Base-by-base conservation (phyloP, 2,113 vertebrate genomes). In the Cromileptes altivelis region DNA sequence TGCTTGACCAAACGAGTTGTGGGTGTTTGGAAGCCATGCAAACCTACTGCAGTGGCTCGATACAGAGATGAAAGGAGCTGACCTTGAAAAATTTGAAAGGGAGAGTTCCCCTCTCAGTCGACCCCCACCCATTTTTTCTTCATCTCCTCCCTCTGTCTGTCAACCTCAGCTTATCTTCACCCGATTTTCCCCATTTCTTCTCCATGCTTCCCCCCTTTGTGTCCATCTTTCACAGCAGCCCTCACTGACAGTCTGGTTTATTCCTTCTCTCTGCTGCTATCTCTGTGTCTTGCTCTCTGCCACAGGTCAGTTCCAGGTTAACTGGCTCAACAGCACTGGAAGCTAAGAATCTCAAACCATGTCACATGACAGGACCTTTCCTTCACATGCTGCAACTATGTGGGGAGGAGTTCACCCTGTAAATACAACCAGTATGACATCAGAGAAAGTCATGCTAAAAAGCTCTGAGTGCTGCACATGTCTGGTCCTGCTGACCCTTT, bases 41-140 rank as follows among this genome's bases (percentile, higher is more conserved):
- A 49, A 65, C 70, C 33, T 6, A 42, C 80, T 49, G 74, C 52
- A 47, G 78, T 45, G 47, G 71, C 40, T 78, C 13, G 1, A 47
- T 37, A 37, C 45, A 33, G 12, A 88, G 65, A 89, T 89, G 62
- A 91, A 86, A 84, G 68, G 40, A 70, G 68, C 6, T 74, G 45
- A 87, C 87, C 87, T 87, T 83, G 84, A 76, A 50, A 70, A 78
- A 75, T 80, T 89, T 69, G n/a, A 82, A 86, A 90, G 70, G 27
- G n/a, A 85, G 69, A 56, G 33, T 61, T 70, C 33, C 56, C 70
- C 74, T 27, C 33, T 42, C 69, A n/a, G 19, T 76, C 17, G 14
- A 74, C 27, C 77, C 73, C 76, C 77, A 58, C n/a, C 45, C 61
- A 23, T 56, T 53, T 61, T 55, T 63, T 72, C 62, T 56, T 65